Conservation (phyloP, 2,888 invertebrate species). For the Aporophyla lueneburgensis region DNA sequence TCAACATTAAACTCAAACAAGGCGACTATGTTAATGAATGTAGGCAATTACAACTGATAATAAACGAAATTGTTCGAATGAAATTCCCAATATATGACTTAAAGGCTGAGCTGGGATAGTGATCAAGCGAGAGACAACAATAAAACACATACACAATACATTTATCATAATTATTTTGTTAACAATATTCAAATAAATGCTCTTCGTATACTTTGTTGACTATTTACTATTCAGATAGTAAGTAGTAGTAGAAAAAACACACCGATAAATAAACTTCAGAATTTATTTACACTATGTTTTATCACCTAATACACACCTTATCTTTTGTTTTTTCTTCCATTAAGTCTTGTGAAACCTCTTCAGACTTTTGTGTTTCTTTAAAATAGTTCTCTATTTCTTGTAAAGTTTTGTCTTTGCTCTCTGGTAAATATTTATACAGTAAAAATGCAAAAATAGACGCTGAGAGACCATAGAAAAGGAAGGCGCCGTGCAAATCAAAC, state of each 20-base stretch:
- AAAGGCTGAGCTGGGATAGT: background rate
- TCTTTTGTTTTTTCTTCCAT: conserved; percentile 12
- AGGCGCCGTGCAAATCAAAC: conserved; percentile 69
- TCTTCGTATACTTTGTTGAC: background rate
- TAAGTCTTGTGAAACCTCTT: conserved; percentile 41
- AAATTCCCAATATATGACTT: background rate
- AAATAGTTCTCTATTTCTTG: conserved; percentile 71
- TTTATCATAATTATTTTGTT: conserved; percentile 2
- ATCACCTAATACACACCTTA: background rate
- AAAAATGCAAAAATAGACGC: conserved; percentile 66
- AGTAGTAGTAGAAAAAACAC: too few relatives aligned
- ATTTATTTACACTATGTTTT: background rate
- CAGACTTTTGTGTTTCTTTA: conserved; percentile 41
- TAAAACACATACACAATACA: background rate
- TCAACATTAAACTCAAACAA: conserved; percentile 5
- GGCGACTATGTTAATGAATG: background rate
- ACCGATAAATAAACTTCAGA: too few relatives aligned
- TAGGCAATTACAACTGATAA: background rate
- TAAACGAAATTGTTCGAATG: conserved; percentile 3
- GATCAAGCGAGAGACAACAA: background rate
- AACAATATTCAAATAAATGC: conserved; percentile 1
- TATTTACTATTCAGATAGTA: background rate
- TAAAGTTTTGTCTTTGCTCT: conserved; percentile 73
- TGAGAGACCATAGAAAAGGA: conserved; percentile 70
- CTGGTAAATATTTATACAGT: conserved; percentile 71